Evolutionary conservation across 2,797 vertebrate species (phyloP).

Genomic region (Pangasius djambal): DNA sequence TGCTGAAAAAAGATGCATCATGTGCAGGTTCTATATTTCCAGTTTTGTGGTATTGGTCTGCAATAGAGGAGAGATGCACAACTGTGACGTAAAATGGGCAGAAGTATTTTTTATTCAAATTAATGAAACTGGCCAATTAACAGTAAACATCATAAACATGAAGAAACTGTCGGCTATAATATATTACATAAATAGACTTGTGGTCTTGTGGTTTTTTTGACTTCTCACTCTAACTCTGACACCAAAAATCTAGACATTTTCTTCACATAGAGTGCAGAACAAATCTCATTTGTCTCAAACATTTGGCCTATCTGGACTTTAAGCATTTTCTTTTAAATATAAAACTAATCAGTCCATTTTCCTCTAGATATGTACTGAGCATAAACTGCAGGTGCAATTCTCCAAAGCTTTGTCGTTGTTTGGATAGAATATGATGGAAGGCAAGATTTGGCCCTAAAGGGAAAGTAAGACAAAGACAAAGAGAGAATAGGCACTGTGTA

Average conservation of each 20-base stretch:
- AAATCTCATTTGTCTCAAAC: neutral
- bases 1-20: neutral
- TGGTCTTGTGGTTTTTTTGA: neutral
- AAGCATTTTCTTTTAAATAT: neutral
- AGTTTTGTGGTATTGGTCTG: neutral
- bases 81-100: neutral
- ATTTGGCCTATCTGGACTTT: neutral
- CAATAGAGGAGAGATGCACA: neutral
- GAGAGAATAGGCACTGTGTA: constrained; percentile 68
- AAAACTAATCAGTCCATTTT: neutral
- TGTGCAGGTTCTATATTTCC: neutral
- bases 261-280: neutral
- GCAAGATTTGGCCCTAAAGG: constrained; percentile 51
- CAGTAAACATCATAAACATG: neutral
- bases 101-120: neutral
- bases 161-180: neutral
- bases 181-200: neutral
- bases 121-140: neutral
- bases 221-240: neutral
- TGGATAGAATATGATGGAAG: constrained; percentile 41
- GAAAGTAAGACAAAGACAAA: constrained; percentile 55
- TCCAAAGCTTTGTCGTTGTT: constrained; percentile 38
- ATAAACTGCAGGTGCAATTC: constrained; percentile 24
- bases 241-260: neutral
- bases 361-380: constrained; percentile 6